Evolutionary conservation across 1,140 invertebrate genomes (phyloP).

Genomic region (Leptinotarsa defecta): DNA sequence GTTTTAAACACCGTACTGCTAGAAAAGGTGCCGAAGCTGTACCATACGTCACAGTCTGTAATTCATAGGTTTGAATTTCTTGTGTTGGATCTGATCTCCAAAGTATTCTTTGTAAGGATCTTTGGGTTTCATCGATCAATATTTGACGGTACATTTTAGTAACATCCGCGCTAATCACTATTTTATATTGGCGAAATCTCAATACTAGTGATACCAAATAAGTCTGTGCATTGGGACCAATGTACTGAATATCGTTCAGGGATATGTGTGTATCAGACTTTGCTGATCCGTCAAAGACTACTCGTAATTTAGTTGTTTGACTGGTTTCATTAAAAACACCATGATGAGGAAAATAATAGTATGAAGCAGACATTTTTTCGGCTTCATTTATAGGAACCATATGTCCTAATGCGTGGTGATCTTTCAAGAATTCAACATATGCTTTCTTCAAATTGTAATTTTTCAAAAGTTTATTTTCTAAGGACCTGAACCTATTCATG

Average conservation of each 20-base stretch:
- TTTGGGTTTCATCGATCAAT: background rate
- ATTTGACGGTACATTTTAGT: conserved; percentile 50
- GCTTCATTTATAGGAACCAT: background rate
- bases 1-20: conserved; percentile 34
- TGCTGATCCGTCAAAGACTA: conserved; percentile 47
- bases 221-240: conserved; percentile 53
- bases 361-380: too few species aligned
- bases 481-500: background rate
- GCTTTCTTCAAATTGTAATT: background rate
- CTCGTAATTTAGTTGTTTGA: conserved; percentile 39
- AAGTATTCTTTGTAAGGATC: conserved; percentile 45
- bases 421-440: background rate
- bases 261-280: conserved; percentile 43
- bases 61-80: background rate
- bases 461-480: background rate
- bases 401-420: background rate
- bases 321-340: conserved; percentile 38
- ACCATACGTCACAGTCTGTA: conserved; percentile 45
- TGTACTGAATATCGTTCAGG: conserved; percentile 49
- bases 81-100: conserved; percentile 30
- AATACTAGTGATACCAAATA: conserved; percentile 50
- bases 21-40: conserved; percentile 35
- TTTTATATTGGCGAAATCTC: conserved; percentile 46
- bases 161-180: conserved; percentile 47
- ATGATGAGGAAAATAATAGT: conserved; percentile 35